Conservation (phyloP, 2,797 vertebrate genomes). For the Sardinella longiceps region DNA sequence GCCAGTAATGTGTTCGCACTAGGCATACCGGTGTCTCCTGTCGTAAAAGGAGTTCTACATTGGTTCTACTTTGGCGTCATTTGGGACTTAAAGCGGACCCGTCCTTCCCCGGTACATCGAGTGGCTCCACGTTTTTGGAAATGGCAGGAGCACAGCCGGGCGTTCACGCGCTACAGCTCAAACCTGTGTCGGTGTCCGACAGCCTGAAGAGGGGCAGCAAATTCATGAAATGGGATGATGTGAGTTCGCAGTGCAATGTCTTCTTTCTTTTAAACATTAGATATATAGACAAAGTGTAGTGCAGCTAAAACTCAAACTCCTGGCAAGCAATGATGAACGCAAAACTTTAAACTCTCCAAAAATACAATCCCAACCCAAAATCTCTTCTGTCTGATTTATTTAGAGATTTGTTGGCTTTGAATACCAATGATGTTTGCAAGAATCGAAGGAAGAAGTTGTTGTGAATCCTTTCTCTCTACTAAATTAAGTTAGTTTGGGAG, state of each 20-base stretch:
- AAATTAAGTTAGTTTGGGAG: too few species aligned
- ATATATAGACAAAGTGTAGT: not conserved
- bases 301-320: not conserved
- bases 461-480: not conserved
- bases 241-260: conserved; percentile 74
- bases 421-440: too few species aligned
- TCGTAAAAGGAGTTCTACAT: not conserved
- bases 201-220: conserved; percentile 89
- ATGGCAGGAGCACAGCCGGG: conserved; percentile 98
- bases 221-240: conserved; percentile 99
- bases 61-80: not conserved
- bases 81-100: not conserved
- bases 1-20: conserved; percentile 6
- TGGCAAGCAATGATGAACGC: not conserved
- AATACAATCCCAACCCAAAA: too few species aligned
- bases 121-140: conserved; percentile 33
- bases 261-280: not conserved
- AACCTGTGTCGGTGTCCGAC: conserved; percentile 91
- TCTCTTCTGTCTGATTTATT: not conserved
- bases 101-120: not conserved
- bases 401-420: not conserved
- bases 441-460: not conserved
- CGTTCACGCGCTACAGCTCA: conserved; percentile 97
- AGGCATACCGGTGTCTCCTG: not conserved
- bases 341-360: not conserved